A percentile compares a stretch with the other conserved stretches of the same genome.
phyloP scores from a whole-genome alignment of 2,113 vertebrate genomes.

The Rhabdornis inornatus region DNA sequence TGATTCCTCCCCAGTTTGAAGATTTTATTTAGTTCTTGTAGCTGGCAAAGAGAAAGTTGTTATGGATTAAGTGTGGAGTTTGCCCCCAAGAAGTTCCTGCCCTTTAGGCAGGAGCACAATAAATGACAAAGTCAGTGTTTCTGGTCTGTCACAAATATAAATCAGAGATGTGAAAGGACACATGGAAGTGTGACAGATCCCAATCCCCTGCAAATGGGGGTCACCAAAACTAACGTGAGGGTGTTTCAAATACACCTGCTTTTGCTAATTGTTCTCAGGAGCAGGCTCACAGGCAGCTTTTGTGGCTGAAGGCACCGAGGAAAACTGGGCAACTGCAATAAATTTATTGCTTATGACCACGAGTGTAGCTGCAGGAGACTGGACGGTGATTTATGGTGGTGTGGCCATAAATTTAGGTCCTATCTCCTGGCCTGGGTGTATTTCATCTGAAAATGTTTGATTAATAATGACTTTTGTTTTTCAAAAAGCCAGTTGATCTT shows the following conservation, averaged over 20 bases:
- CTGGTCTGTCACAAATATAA: background rate
- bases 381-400: background rate
- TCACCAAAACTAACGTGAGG: background rate
- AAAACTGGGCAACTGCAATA: background rate
- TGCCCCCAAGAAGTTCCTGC: background rate
- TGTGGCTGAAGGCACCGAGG: background rate
- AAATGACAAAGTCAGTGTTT: background rate
- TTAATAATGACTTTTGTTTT: background rate
- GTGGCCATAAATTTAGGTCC: background rate
- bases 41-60: background rate
- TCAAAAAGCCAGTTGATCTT: background rate
- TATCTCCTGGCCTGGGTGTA: background rate
- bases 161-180: background rate
- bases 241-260: background rate
- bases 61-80: background rate
- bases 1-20: background rate
- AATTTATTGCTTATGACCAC: background rate
- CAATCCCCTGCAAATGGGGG: background rate
- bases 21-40: background rate
- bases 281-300: background rate
- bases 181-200: background rate
- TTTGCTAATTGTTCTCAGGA: background rate
- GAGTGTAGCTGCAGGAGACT: background rate
- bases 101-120: background rate
- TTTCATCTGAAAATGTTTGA: slow-evolving; percentile 15